Conservation (phyloP, 2,113 vertebrate species). For the Sander lucioperca region DNA sequence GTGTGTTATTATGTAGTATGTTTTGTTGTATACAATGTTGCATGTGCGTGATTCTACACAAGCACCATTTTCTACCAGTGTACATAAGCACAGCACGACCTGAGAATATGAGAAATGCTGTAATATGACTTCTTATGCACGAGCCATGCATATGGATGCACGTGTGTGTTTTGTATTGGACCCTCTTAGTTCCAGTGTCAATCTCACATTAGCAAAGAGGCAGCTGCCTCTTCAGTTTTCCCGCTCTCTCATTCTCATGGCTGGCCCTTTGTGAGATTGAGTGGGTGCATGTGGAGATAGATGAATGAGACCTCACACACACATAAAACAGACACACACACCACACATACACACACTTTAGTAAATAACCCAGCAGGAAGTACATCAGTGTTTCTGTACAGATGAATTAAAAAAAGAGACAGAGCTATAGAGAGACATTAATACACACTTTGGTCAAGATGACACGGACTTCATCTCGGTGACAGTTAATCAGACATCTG, state of each 20-base stretch:
- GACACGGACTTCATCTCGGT: conserved; percentile 66
- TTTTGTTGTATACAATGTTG: conserved; percentile 22
- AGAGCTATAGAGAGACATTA: conserved; percentile 61
- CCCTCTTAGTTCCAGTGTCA: conserved; percentile 70
- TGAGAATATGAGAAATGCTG: conserved; percentile 8
- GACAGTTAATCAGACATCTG: conserved; percentile 79
- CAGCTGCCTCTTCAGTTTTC: conserved; percentile 83
- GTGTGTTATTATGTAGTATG: conserved; percentile 18
- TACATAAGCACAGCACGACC: conserved; percentile 13
- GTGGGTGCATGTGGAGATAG: conserved; percentile 83
- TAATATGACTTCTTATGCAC: conserved; percentile 27
- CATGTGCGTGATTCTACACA: conserved; percentile 4
- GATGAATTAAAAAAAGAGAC: conserved; percentile 68
- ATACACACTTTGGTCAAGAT: conserved; percentile 75
- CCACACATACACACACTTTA: conserved; percentile 63
- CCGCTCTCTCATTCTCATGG: conserved; percentile 73
- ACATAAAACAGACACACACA: conserved; percentile 53
- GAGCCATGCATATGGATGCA: conserved; percentile 68
- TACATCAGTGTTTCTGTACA: conserved; percentile 77
- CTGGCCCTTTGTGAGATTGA: conserved; percentile 78
- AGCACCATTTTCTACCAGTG: not conserved
- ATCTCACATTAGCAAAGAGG: conserved; percentile 77
- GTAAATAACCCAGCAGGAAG: conserved; percentile 82
- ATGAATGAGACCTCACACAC: conserved; percentile 78
- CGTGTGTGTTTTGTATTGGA: conserved; percentile 78